Evolutionary conservation across 2,797 vertebrate genomes (phyloP), one percentile per base, ranked within the genome.

Genomic region (Glyptemys insculpta): DNA sequence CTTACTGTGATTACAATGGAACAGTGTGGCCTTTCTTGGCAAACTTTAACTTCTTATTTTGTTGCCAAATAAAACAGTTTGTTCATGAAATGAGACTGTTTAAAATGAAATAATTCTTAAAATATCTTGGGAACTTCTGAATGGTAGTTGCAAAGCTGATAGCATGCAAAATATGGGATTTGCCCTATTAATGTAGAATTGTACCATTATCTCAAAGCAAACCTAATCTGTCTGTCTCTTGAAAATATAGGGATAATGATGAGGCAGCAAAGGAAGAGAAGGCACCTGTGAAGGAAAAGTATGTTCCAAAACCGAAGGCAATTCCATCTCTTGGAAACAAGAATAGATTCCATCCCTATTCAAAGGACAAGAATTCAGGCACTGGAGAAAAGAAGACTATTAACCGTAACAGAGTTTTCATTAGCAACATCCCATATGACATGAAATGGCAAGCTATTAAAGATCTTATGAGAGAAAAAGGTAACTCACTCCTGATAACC

Each of bases 401-500:
- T 94, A 99, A 99, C 86, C 99, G 99, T 96, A 99, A 99, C 96
- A 98, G 99, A 91, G 99, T 99, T 96, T 99, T 99, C 98, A 99
- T 99, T 98, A 99, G 99, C 99, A 99, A 99, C 98, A 99, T 99
- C 96, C 99, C 99, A 0, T 99, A 99, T 98, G 99, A 99, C 97
- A 99, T 99, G 99, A 99, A 99, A 98, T 99, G 99, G 99, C 99
- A 99, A 98, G 99, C 99, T 92, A 99, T 99, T 98, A 99, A 99
- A 99, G 99, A 99, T 98, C 99, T 99, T 85, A 99, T 99, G 99
- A 99, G 99, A 97, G 99, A 99, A 97, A 99, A 99, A 99, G 99
- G 99, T 99, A 99, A 99, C 97, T 95, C 82, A 95, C 7, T 98
- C 57, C 81, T 97, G 97, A 53, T 93, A 95, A 90, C 68, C 59